Evolutionary conservation across 2,888 invertebrate species (phyloP).

Genomic region (Electrophaes corylata): DNA sequence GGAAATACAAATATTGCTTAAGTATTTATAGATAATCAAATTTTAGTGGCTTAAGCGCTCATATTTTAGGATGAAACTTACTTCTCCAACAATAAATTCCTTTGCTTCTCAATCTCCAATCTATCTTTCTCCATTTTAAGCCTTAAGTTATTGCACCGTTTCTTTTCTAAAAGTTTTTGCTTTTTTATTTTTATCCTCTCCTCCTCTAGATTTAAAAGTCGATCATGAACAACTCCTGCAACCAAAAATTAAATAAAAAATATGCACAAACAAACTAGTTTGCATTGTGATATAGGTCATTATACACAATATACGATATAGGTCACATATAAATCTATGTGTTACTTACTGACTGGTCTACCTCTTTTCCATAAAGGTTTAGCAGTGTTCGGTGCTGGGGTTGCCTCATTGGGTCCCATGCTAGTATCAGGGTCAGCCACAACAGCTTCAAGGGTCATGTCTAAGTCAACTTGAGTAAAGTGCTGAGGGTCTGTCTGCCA

Average conservation of each 20-base stretch:
- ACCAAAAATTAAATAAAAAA: background rate
- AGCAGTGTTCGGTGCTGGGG: slow-evolving; percentile 51
- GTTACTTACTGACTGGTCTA: slow-evolving; percentile 51
- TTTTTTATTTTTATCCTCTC: slow-evolving; percentile 65
- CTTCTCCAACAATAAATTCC: slow-evolving; percentile 64
- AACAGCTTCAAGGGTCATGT: slow-evolving; percentile 53
- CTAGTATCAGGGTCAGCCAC: slow-evolving; percentile 51
- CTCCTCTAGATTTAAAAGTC: slow-evolving; percentile 62
- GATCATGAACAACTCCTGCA: slow-evolving; percentile 54
- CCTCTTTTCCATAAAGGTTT: slow-evolving; percentile 64
- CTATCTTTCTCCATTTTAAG: slow-evolving; percentile 65
- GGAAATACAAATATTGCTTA: no score
- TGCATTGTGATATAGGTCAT: background rate
- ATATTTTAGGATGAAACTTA: slow-evolving; percentile 38
- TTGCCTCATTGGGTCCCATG: slow-evolving; percentile 60
- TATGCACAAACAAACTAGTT: background rate
- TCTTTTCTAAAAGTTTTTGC: slow-evolving; percentile 65
- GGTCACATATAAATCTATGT: background rate
- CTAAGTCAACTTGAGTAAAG: slow-evolving; percentile 53
- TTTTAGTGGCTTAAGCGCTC: background rate
- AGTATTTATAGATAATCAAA: no score
- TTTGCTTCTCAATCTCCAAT: slow-evolving; percentile 63
- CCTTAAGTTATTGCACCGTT: slow-evolving; percentile 65
- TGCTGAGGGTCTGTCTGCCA: slow-evolving; percentile 59
- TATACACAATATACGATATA: background rate